Evolutionary conservation across 1,140 invertebrate species (phyloP).

Genomic region (Sycophila sp.): DNA sequence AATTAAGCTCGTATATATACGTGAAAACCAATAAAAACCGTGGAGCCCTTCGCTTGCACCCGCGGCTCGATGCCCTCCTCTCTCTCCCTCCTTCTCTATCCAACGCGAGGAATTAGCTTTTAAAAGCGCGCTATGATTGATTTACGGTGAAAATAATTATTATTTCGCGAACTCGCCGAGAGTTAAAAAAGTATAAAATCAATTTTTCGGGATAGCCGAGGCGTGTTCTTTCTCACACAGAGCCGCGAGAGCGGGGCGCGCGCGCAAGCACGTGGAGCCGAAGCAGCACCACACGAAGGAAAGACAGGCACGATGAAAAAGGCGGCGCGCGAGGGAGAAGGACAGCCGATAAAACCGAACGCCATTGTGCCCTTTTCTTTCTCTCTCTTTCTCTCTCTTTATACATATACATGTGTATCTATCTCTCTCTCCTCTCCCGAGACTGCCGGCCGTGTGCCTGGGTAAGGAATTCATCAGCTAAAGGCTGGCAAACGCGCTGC

Average conservation of each 20-base stretch:
- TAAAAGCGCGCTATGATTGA: conserved; percentile 38
- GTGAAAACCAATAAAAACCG: conserved; percentile 37
- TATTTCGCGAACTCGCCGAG: conserved; percentile 35
- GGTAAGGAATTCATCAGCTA: conserved; percentile 65
- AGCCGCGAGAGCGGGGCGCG: not conserved
- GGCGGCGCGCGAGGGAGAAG: conserved; percentile 26
- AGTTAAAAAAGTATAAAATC: conserved; percentile 39
- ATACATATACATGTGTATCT: not conserved
- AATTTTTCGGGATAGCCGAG: conserved; percentile 38
- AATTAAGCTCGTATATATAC: conserved; percentile 26
- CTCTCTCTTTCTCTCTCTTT: conserved; percentile 5
- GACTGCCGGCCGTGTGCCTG: conserved; percentile 42
- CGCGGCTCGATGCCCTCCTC: too few species aligned
- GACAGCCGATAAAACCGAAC: conserved; percentile 36
- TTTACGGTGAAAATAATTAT: conserved; percentile 42
- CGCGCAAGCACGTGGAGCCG: not conserved
- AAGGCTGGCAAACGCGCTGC: conserved; percentile 63
- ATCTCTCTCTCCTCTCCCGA: not conserved
- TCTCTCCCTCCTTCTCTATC: too few species aligned
- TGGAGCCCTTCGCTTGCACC: not conserved
- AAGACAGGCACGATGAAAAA: conserved; percentile 40
- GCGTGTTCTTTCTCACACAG: conserved; percentile 39
- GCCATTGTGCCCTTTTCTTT: conserved; percentile 29
- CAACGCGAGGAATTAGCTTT: conserved; percentile 36
- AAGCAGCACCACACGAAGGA: conserved; percentile 4